Percentiles rank a stretch among this genome's conserved stretches.
Conservation (phyloP, 2,797 vertebrate species). For the Acanthopagrus latus region DNA sequence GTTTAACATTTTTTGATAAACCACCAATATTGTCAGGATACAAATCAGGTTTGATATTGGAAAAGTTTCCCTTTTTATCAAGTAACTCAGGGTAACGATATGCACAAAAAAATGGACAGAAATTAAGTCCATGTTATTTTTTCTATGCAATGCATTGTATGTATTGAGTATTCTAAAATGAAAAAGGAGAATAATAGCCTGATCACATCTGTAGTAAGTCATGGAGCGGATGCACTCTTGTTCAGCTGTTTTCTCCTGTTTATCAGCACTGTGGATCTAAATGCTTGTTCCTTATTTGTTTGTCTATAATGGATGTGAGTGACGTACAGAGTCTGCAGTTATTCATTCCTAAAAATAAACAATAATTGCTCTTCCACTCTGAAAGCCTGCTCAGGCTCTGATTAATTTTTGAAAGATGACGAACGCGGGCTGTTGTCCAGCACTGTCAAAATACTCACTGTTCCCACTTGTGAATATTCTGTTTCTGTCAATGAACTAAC, state of each 20-base stretch:
- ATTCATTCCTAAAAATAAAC: background rate
- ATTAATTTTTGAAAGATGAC: background rate
- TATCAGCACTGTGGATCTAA: background rate
- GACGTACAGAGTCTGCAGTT: background rate
- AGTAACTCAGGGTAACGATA: background rate
- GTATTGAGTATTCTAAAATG: background rate
- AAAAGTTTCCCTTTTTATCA: background rate
- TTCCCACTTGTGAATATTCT: background rate
- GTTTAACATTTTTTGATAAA: no score
- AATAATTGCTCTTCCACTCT: background rate
- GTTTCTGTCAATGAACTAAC: background rate
- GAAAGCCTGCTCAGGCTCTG: background rate
- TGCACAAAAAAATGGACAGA: background rate
- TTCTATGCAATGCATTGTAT: background rate
- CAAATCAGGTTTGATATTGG: no score
- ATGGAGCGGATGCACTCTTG: background rate
- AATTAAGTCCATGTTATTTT: background rate
- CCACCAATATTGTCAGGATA: no score
- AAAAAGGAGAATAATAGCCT: background rate
- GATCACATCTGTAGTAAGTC: background rate
- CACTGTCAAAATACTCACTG: background rate
- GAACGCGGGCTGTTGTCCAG: background rate
- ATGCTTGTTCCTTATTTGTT: background rate
- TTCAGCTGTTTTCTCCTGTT: background rate
- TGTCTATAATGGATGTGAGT: slow-evolving; percentile 1